phyloP scores from a whole-genome alignment of 2,797 vertebrate species.

The Harpagifer antarcticus region DNA sequence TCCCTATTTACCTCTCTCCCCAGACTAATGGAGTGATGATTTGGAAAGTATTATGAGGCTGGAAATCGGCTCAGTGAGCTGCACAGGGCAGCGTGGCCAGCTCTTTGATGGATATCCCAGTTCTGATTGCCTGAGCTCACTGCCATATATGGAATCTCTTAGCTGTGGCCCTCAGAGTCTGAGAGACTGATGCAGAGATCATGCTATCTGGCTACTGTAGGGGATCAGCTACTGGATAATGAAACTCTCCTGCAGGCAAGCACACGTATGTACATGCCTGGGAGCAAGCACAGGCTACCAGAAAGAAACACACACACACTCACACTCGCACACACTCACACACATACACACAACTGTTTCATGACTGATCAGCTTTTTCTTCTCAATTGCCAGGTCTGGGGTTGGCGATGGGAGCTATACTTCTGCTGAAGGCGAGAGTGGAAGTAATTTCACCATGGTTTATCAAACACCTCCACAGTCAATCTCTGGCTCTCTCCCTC shows the following conservation, averaged over 20 bases:
- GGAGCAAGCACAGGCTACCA: constrained; percentile 12
- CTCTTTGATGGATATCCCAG: constrained; percentile 65
- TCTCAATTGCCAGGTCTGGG: constrained; percentile 48
- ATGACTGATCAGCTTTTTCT: constrained; percentile 56
- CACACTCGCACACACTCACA: background rate
- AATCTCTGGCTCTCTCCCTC: constrained; percentile 43
- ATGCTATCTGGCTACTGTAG: constrained; percentile 55
- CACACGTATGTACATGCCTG: constrained; percentile 15
- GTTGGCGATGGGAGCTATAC: constrained; percentile 23
- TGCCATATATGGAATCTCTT: constrained; percentile 41
- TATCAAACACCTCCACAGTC: constrained; percentile 63
- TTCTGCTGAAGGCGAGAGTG: constrained; percentile 34
- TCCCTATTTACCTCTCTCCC: constrained; percentile 30
- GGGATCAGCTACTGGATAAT: constrained; percentile 64
- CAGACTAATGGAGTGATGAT: constrained; percentile 67
- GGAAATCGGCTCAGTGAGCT: constrained; percentile 51
- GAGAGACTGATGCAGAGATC: constrained; percentile 59
- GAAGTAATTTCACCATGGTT: constrained; percentile 56
- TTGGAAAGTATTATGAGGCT: constrained; percentile 64
- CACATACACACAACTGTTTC: constrained; percentile 23
- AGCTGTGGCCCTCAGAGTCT: constrained; percentile 34
- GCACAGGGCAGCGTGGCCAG: constrained; percentile 31
- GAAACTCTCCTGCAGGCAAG: constrained; percentile 57
- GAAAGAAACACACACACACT: background rate
- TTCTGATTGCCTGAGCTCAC: constrained; percentile 64